A percentile compares a stretch with the other conserved stretches of the same genome.
phyloP scores from a whole-genome alignment of 2,797 vertebrate genomes.

The Fratercula arctica region DNA sequence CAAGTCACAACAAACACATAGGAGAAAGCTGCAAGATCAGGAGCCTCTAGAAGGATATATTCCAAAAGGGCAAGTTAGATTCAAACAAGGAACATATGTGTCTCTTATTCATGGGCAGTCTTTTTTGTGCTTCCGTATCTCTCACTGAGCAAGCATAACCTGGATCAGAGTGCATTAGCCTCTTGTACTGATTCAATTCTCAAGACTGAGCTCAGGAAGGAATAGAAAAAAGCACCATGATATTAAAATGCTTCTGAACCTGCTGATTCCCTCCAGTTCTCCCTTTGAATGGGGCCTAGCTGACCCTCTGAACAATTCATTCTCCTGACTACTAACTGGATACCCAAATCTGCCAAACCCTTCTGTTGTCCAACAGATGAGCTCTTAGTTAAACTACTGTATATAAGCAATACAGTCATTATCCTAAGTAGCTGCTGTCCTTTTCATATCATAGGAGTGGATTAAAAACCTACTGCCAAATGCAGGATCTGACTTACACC shows the following conservation, averaged over 20 bases:
- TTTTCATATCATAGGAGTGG: neutral
- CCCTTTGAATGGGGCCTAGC: neutral
- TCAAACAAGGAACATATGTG: neutral
- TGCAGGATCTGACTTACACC: neutral
- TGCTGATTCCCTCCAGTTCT: neutral
- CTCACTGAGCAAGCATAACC: neutral
- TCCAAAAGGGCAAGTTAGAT: neutral
- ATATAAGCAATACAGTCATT: neutral
- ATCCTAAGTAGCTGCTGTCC: neutral
- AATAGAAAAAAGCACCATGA: neutral
- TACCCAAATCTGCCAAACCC: neutral
- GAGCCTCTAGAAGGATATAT: neutral
- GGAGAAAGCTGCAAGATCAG: neutral
- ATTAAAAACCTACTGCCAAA: neutral
- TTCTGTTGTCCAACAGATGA: neutral
- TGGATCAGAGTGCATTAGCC: neutral
- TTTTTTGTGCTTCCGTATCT: neutral
- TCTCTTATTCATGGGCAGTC: neutral
- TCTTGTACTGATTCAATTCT: neutral
- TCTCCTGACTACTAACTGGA: neutral
- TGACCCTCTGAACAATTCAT: neutral
- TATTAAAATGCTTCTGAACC: neutral
- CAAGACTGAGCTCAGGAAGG: neutral
- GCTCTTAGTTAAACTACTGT: neutral
- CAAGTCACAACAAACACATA: neutral